Evolutionary conservation across 1,140 invertebrate genomes (phyloP).

Genomic region (Zelostemma sp.): DNA sequence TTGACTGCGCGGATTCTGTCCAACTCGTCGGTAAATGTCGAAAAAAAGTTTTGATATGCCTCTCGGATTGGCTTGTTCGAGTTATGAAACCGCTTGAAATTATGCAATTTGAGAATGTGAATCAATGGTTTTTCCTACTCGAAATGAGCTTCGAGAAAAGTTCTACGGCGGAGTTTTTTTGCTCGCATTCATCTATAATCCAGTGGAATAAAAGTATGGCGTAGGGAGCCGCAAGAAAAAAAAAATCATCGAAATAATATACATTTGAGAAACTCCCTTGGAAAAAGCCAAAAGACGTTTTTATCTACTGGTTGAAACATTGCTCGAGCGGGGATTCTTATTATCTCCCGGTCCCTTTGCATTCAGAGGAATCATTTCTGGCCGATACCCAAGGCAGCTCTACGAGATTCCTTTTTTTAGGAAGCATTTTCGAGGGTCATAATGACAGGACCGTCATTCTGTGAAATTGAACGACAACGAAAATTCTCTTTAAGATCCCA

Average conservation of each 20-base stretch:
- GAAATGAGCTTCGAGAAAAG: too few species aligned
- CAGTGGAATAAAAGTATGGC: not conserved
- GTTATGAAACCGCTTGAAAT: too few species aligned
- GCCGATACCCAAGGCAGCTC: not conserved
- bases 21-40: not conserved
- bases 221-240: not conserved
- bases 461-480: constrained; percentile 1
- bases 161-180: too few species aligned
- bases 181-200: too few species aligned
- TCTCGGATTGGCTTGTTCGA: not conserved
- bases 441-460: not conserved
- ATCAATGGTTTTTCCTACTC: too few species aligned
- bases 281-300: constrained; percentile 3
- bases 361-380: not conserved
- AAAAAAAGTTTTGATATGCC: not conserved
- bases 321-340: not conserved
- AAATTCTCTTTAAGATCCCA: not conserved
- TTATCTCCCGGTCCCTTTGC: not conserved
- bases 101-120: too few species aligned
- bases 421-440: constrained; percentile 2
- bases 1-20: not conserved
- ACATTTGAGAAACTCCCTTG: not conserved
- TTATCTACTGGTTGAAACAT: not conserved
- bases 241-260: not conserved
- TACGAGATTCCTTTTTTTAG: not conserved